phyloP scores from a whole-genome alignment of 2,888 invertebrate species.

The Syritta pipiens region DNA sequence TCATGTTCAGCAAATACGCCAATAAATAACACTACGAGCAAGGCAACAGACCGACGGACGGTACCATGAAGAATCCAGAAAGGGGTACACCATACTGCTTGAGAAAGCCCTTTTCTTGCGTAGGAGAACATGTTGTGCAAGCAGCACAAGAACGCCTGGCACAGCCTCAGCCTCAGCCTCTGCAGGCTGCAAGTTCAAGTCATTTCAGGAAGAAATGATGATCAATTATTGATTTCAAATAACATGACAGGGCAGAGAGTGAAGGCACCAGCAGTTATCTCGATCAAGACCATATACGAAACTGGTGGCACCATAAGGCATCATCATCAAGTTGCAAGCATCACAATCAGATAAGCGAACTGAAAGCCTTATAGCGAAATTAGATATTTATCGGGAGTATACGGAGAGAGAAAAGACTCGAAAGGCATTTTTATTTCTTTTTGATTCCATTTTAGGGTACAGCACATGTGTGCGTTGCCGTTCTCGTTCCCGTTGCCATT shows the following conservation, averaged over 20 bases:
- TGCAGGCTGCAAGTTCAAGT: constrained; percentile 58
- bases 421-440: constrained; percentile 18
- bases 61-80: background rate
- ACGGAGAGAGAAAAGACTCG: constrained; percentile 2
- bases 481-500: constrained; percentile 26
- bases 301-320: constrained; percentile 55
- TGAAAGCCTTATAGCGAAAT: constrained; percentile 63
- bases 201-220: constrained; percentile 65
- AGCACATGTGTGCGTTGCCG: constrained; percentile 54
- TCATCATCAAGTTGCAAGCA: constrained; percentile 66
- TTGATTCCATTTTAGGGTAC: constrained; percentile 63
- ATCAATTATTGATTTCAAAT: constrained; percentile 67
- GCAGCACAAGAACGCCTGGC: constrained; percentile 13
- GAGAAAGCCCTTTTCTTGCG: constrained; percentile 53
- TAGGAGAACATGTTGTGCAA: constrained; percentile 55
- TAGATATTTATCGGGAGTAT: constrained; percentile 60
- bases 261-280: constrained; percentile 63
- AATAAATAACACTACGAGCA: constrained; percentile 58
- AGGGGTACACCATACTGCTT: background rate
- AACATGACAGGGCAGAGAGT: constrained; percentile 68
- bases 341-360: constrained; percentile 63
- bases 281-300: constrained; percentile 63
- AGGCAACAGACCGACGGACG: constrained; percentile 31
- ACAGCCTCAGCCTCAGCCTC: constrained; percentile 12
- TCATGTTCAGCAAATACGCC: constrained; percentile 56